Percentiles rank a stretch among this genome's conserved stretches.
Evolutionary conservation across 2,888 invertebrate species (phyloP).

Genomic region (Chrysolina haemoptera): DNA sequence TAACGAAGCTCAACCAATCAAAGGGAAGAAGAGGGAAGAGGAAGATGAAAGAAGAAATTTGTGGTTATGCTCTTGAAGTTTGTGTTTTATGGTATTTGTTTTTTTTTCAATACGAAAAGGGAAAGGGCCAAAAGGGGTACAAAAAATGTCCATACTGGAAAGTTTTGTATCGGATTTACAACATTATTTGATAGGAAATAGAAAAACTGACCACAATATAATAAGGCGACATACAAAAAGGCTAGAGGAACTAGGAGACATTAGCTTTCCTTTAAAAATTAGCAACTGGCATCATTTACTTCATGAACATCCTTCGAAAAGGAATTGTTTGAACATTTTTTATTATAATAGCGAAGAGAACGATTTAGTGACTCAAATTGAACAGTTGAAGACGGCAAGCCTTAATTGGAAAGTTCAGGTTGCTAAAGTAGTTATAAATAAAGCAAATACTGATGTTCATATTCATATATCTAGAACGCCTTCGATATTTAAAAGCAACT

Average conservation of each 20-base stretch:
- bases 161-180: conserved; percentile 50
- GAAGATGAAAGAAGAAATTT: too few relatives aligned
- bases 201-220: conserved; percentile 57
- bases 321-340: conserved; percentile 52
- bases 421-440: conserved; percentile 64
- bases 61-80: too few relatives aligned
- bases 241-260: conserved; percentile 74
- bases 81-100: too few relatives aligned
- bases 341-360: conserved; percentile 51
- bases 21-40: too few relatives aligned
- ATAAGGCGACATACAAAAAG: conserved; percentile 76
- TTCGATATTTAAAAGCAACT: conserved; percentile 57
- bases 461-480: conserved; percentile 72
- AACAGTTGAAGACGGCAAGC: conserved; percentile 69
- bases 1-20: too few relatives aligned
- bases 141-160: conserved; percentile 50
- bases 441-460: conserved; percentile 69
- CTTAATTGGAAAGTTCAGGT: conserved; percentile 71
- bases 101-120: too few relatives aligned
- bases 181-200: conserved; percentile 48
- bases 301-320: conserved; percentile 39
- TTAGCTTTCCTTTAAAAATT: conserved; percentile 75
- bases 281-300: conserved; percentile 74
- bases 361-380: conserved; percentile 54
- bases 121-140: too few relatives aligned